These are phyloP conservation scores for Syritta pipiens DNA, from an alignment of 2,888 invertebrate species.

Conservation along the genomic window DNA sequence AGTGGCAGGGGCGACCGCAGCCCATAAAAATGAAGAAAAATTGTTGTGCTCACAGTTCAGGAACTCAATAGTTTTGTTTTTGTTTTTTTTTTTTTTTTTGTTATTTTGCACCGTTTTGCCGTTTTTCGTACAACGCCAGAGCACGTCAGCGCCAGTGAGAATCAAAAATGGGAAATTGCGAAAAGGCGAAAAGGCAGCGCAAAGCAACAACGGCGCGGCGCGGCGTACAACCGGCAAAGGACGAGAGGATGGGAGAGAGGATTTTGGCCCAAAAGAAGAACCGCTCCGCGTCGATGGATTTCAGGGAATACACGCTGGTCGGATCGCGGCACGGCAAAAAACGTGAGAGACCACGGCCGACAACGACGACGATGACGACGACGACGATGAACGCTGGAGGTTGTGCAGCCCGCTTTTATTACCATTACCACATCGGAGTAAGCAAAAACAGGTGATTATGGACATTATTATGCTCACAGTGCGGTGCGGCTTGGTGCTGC, in stretches of 20 bases:
- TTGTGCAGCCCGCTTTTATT: constrained; percentile 60
- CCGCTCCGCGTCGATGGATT: constrained; percentile 48
- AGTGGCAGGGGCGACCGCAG: constrained; percentile 65
- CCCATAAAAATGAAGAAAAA: constrained; percentile 69
- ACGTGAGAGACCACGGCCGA: constrained; percentile 62
- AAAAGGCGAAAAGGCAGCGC: constrained; percentile 23
- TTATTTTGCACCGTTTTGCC: neutral
- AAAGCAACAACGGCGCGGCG: too few species aligned
- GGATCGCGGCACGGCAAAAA: constrained; percentile 55
- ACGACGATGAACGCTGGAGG: constrained; percentile 34
- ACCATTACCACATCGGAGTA: constrained; percentile 61
- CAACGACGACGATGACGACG: constrained; percentile 14
- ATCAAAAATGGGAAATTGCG: constrained; percentile 62
- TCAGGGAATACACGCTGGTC: constrained; percentile 52
- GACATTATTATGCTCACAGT: constrained; percentile 61
- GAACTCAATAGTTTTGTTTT: constrained; percentile 49
- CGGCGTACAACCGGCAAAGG: too few species aligned
- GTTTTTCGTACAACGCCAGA: constrained; percentile 24
- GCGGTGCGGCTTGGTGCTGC: constrained; percentile 8
- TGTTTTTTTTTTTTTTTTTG: constrained; percentile 22
- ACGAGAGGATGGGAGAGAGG: constrained; percentile 13
- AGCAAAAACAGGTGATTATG: constrained; percentile 69
- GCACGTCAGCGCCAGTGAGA: constrained; percentile 64
- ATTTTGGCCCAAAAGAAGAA: constrained; percentile 20
- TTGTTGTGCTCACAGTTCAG: constrained; percentile 39